Evolutionary conservation across 2,797 vertebrate genomes (phyloP).

Genomic region (Pangasius djambal): DNA sequence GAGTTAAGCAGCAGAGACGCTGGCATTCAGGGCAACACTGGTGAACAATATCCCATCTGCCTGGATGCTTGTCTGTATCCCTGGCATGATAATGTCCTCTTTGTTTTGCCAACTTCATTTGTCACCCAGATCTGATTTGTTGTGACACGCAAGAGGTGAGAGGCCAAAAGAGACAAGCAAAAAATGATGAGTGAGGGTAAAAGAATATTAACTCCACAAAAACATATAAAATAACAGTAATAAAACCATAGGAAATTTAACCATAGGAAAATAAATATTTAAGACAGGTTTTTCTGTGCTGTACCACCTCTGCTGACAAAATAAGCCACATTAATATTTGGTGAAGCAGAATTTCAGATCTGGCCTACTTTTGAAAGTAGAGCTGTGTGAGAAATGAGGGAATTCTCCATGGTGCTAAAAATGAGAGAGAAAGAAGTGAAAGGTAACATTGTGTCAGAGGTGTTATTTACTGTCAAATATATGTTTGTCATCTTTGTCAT

Average conservation of each 20-base stretch:
- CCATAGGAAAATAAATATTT: neutral
- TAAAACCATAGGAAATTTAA: neutral
- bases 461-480: slow-evolving; percentile 5
- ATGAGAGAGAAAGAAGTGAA: slow-evolving; percentile 15
- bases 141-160: slow-evolving; percentile 34
- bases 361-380: slow-evolving; percentile 48
- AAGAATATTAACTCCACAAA: neutral
- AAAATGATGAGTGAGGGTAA: neutral
- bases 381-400: slow-evolving; percentile 22
- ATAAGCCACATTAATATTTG: neutral
- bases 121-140: slow-evolving; percentile 52
- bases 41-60: slow-evolving; percentile 57
- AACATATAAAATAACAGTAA: neutral
- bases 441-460: slow-evolving; percentile 24
- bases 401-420: slow-evolving; percentile 44
- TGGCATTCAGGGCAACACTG: slow-evolving; percentile 39
- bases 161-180: neutral
- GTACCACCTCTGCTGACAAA: neutral
- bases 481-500: neutral
- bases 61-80: slow-evolving; percentile 45
- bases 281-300: neutral
- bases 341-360: slow-evolving; percentile 22
- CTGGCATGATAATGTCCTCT: slow-evolving; percentile 45
- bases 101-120: slow-evolving; percentile 51
- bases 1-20: slow-evolving; percentile 28